Percentiles rank a stretch among this genome's conserved stretches.
Evolutionary conservation across 2,888 invertebrate genomes (phyloP).

Genomic region (Amphipyra tragopoginis): DNA sequence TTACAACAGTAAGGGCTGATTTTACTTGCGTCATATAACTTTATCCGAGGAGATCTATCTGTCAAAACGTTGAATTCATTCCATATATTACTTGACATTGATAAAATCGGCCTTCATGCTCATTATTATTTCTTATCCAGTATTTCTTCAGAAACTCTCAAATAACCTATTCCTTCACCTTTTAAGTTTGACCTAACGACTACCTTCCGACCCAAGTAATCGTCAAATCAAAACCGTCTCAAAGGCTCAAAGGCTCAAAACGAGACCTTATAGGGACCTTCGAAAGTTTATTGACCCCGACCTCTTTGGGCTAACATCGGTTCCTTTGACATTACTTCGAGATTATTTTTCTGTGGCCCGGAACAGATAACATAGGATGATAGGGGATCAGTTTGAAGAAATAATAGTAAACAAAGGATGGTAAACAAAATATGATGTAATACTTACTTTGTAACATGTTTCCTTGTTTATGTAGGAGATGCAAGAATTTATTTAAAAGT

Average conservation of each 20-base stretch:
- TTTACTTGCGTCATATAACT: no score
- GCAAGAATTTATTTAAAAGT: no score
- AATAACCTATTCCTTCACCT: not conserved
- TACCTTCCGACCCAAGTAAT: conserved; percentile 48
- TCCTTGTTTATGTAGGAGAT: conserved; percentile 7
- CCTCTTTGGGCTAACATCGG: conserved; percentile 54
- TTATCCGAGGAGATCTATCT: no score
- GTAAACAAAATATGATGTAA: conserved; percentile 26
- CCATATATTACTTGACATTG: no score
- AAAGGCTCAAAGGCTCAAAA: conserved; percentile 71
- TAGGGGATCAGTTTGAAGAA: conserved; percentile 21
- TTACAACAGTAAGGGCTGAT: no score
- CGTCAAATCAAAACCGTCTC: conserved; percentile 63
- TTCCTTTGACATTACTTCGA: conserved; percentile 53
- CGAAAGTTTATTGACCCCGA: conserved; percentile 71
- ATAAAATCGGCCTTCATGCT: no score
- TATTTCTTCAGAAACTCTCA: not conserved
- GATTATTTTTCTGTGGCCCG: conserved; percentile 49
- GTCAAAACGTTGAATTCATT: no score
- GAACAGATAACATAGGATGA: conserved; percentile 37
- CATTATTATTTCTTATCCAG: not conserved
- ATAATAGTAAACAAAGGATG: conserved; percentile 27
- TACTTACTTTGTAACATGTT: conserved; percentile 6
- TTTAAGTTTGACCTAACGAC: not conserved
- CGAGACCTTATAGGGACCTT: conserved; percentile 69